phyloP scores from a whole-genome alignment of 2,113 vertebrate species.

The Hystrix brachyura region DNA sequence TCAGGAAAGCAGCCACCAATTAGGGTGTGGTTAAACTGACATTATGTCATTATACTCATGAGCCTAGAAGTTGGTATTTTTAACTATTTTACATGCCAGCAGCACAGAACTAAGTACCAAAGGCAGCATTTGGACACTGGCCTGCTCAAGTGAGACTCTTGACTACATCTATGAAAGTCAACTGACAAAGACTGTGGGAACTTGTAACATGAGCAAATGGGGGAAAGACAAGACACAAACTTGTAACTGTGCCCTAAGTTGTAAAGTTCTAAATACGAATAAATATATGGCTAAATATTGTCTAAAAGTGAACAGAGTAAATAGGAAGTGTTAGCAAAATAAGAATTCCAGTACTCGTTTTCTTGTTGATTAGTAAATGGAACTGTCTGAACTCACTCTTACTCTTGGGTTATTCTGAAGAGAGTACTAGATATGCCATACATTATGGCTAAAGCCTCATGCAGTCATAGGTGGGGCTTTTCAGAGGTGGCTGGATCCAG shows the following conservation, averaged over 20 bases:
- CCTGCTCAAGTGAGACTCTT: background rate
- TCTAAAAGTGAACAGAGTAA: conserved; percentile 38
- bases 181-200: background rate
- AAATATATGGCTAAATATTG: conserved; percentile 21
- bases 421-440: background rate
- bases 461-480: background rate
- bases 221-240: background rate
- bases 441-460: background rate
- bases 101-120: background rate
- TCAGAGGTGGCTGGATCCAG: background rate
- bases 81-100: background rate
- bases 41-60: background rate
- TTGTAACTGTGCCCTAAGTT: background rate
- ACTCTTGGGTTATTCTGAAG: conserved; percentile 28
- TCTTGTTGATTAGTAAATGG: background rate
- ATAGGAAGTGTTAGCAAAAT: conserved; percentile 1
- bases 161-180: background rate
- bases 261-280: conserved; percentile 41
- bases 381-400: conserved; percentile 1
- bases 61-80: background rate
- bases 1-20: background rate
- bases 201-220: background rate
- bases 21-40: background rate
- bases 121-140: background rate
- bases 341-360: background rate